phyloP scores from a whole-genome alignment of 2,113 vertebrate species.

The Peucedramus taeniatus region DNA sequence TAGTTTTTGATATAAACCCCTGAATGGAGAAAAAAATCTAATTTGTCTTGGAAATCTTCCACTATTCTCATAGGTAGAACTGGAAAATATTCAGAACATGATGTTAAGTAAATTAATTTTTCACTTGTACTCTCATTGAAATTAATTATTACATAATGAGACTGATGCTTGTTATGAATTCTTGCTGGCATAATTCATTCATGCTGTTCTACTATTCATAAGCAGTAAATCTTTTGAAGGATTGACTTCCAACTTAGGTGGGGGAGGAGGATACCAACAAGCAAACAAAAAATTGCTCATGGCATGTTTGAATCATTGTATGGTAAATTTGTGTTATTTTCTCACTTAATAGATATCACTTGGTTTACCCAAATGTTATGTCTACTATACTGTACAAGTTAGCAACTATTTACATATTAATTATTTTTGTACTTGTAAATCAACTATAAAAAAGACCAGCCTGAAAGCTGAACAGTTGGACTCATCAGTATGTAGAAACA shows the following conservation, averaged over 20 bases:
- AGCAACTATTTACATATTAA: background rate
- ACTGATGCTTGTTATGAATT: background rate
- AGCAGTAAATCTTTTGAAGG: background rate
- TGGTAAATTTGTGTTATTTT: background rate
- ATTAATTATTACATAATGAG: background rate
- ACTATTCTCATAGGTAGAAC: background rate
- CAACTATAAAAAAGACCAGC: constrained; percentile 6
- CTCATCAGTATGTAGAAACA: background rate
- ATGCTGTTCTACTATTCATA: background rate
- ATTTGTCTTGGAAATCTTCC: background rate
- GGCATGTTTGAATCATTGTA: background rate
- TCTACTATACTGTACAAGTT: background rate
- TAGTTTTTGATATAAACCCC: background rate
- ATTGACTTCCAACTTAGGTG: background rate
- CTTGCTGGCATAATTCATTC: background rate
- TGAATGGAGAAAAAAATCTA: background rate
- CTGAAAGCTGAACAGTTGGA: constrained; percentile 62
- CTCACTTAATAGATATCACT: background rate
- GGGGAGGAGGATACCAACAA: background rate
- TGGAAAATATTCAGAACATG: background rate
- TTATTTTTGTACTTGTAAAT: background rate
- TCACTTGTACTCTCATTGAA: background rate
- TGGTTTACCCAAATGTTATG: background rate
- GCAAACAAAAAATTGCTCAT: background rate
- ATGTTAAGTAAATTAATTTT: background rate